These are phyloP conservation scores for Spongilla lacustris DNA, from an alignment of 37 sponge, comb jelly and placozoan species.

Conservation along the genomic window DNA sequence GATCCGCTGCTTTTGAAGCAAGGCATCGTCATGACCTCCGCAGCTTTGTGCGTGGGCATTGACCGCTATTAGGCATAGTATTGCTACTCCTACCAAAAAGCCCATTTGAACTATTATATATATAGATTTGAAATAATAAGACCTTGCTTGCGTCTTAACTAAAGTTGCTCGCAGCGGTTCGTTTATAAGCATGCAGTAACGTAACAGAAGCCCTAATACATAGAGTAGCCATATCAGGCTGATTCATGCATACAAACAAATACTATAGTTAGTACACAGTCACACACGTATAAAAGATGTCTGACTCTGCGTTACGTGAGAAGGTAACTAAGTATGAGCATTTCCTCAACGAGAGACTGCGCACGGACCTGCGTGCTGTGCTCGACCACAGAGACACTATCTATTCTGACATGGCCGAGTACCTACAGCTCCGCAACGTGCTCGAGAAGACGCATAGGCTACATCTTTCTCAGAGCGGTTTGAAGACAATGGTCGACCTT, in stretches of 20 bases:
- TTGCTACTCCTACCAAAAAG: neutral
- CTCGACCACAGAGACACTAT: slow-evolving; percentile 60
- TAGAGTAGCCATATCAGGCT: neutral
- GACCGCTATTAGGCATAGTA: neutral
- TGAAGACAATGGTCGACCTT: slow-evolving; percentile 84
- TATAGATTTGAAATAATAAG: too few relatives aligned
- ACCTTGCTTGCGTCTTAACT: too few relatives aligned
- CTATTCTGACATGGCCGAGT: slow-evolving; percentile 71
- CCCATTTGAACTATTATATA: neutral
- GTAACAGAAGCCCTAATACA: neutral
- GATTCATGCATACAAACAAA: neutral
- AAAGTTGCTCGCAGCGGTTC: neutral
- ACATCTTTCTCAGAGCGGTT: neutral
- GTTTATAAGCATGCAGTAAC: neutral
- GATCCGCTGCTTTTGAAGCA: neutral
- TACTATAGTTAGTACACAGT: too few relatives aligned
- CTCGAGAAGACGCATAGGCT: slow-evolving; percentile 49
- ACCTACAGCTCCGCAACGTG: slow-evolving; percentile 62
- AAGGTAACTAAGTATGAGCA: slow-evolving; percentile 76
- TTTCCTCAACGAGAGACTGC: slow-evolving; percentile 85
- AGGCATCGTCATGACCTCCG: neutral
- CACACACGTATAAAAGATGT: neutral
- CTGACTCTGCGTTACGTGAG: neutral
- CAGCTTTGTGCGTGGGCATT: neutral
- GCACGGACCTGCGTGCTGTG: slow-evolving; percentile 68